Evolutionary conservation across 2,888 invertebrate genomes (phyloP), one percentile per base, ranked within the genome.

Genomic region (Eueremaeus valkanovi): DNA sequence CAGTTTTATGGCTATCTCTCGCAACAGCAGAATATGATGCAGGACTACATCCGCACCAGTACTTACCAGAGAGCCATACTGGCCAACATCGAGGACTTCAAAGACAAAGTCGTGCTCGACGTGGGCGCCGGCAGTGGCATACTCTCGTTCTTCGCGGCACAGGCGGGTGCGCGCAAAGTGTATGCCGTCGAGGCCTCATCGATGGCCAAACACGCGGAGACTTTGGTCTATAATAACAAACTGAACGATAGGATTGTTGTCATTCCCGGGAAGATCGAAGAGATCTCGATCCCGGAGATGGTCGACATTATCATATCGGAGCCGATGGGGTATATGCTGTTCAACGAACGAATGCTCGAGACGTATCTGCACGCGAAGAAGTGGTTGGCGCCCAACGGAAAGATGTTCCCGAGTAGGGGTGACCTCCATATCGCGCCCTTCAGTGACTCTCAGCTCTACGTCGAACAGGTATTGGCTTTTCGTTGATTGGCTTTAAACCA

Each of bases 281-380:
- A 99, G 86, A 93, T 99, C 63, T 92, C 92, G 80, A 85, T 99
- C 78, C 95, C 97, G 0, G 97, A 98, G 84, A 88, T 88, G 81
- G 97, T 99, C 27, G 98, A 99, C 85, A 90, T 96, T 61, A 97
- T 99, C 81, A 93, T 99, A 80, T 97, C 96, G 1, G 99, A 99
- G 85, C 98, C 98, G 0, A 99, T 99, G 98, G 98, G 98, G n/a
- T 99, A 99, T 84, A 98, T 99, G 98, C 86, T 99, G 75, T 96
- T 96, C 84, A 99, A 99, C 85, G 98, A 99, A 84, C 88, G 98
- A 78, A 99, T 99, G 99, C 86, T 99, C 80, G 99, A 99, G 86
- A 96, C 96, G 0, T 99, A 95, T 86, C 86, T 99, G 77, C 98
- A 98, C 86, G 97, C 98, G 3, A 95, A 98, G 82, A 98, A 98